Evolutionary conservation across 2,888 invertebrate genomes (phyloP).

Genomic region (Sisyra terminalis): DNA sequence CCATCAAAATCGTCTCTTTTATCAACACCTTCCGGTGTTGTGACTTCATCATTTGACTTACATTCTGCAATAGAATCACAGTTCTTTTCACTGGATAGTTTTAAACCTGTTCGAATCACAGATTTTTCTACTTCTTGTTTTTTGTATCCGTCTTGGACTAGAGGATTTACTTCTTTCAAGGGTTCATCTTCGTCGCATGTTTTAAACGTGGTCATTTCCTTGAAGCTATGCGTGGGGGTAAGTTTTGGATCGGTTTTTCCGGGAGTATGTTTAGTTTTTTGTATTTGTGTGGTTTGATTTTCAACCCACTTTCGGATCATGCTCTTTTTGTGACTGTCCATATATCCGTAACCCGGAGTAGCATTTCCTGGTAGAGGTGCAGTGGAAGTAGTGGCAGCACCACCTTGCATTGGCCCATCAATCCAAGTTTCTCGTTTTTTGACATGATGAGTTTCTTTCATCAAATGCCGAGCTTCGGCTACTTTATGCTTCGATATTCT

Average conservation of each 20-base stretch:
- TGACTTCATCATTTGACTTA: constrained; percentile 19
- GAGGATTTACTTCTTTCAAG: constrained; percentile 23
- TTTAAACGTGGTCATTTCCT: constrained; percentile 46
- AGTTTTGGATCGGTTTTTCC: constrained; percentile 25
- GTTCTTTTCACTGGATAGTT: constrained; percentile 20
- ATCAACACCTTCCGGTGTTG: constrained; percentile 17
- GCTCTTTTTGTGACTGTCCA: constrained; percentile 83
- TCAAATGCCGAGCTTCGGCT: constrained; percentile 63
- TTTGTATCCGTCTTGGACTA: constrained; percentile 34
- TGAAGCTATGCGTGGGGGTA: constrained; percentile 27
- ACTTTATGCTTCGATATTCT: constrained; percentile 70
- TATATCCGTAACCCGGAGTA: constrained; percentile 61
- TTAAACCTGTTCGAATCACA: constrained; percentile 41
- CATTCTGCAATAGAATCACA: constrained; percentile 23
- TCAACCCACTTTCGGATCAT: constrained; percentile 92
- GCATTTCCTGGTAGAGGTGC: constrained; percentile 32
- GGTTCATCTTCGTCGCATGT: constrained; percentile 30
- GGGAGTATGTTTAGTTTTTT: constrained; percentile 42
- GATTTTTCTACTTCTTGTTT: constrained; percentile 40
- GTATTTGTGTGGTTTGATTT: constrained; percentile 72
- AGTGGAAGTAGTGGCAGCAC: constrained; percentile 29
- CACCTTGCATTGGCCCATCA: constrained; percentile 75
- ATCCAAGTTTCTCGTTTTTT: constrained; percentile 89
- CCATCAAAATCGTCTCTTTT: constrained; percentile 38
- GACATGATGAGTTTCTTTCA: constrained; percentile 56